Conservation (phyloP, 2,888 invertebrate species). For the Chrysomela aeneicollis region DNA sequence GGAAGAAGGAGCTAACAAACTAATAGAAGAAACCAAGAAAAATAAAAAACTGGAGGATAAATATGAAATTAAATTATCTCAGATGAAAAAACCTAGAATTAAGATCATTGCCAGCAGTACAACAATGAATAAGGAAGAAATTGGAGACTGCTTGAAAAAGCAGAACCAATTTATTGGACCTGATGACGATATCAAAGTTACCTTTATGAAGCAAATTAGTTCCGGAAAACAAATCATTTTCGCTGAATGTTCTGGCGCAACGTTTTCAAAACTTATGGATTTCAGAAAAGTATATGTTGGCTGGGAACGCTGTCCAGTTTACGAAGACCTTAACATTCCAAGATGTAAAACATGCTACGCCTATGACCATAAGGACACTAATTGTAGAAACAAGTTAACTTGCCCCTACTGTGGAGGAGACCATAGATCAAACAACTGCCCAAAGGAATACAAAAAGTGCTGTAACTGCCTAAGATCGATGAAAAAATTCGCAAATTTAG, state of each 20-base stretch:
- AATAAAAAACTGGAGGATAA: conserved; percentile 1
- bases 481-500: not conserved
- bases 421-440: not conserved
- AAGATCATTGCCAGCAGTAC: conserved; percentile 7
- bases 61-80: conserved; percentile 18
- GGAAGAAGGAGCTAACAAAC: conserved; percentile 4
- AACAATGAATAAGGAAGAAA: conserved; percentile 6
- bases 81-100: conserved; percentile 20
- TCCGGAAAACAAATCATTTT: conserved; percentile 10
- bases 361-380: conserved; percentile 8
- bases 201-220: not conserved
- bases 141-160: conserved; percentile 11
- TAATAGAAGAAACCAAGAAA: not conserved
- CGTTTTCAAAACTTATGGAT: conserved; percentile 12
- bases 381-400: conserved; percentile 5
- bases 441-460: conserved; percentile 15
- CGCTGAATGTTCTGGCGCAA: conserved; percentile 12
- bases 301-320: conserved; percentile 14
- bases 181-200: conserved; percentile 10
- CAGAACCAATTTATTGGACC: conserved; percentile 10
- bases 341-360: conserved; percentile 11
- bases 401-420: conserved; percentile 7
- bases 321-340: conserved; percentile 5
- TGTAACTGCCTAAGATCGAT: not conserved
- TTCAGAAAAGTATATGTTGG: conserved; percentile 2